A percentile compares a stretch with the other conserved stretches of the same genome.
Evolutionary conservation across 2,797 vertebrate genomes (phyloP).

Genomic region (Pelobates cultripes): DNA sequence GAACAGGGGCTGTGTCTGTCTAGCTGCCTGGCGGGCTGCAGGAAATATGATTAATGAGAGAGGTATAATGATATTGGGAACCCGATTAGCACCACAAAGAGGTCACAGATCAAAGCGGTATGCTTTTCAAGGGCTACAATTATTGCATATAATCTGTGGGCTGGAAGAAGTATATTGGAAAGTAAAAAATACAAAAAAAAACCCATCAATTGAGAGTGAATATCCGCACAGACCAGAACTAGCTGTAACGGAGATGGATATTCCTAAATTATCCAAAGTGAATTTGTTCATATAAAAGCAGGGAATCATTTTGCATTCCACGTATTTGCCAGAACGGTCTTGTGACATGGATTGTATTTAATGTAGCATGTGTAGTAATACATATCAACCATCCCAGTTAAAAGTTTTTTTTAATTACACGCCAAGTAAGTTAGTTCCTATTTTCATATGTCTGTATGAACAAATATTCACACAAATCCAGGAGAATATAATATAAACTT

Average conservation of each 20-base stretch:
- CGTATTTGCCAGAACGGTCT: neutral
- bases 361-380: conserved; percentile 20
- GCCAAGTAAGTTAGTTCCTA: too few relatives aligned
- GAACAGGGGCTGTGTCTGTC: conserved; percentile 73
- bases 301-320: conserved; percentile 6
- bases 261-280: conserved; percentile 17
- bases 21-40: conserved; percentile 79
- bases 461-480: too few relatives aligned
- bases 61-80: conserved; percentile 91
- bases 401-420: too few relatives aligned
- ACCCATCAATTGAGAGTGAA: conserved; percentile 60
- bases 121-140: conserved; percentile 76
- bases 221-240: conserved; percentile 38
- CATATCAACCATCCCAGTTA: neutral
- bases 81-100: conserved; percentile 92
- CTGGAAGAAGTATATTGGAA: conserved; percentile 68
- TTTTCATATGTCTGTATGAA: too few relatives aligned
- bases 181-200: conserved; percentile 44
- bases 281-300: conserved; percentile 43
- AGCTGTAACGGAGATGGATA: conserved; percentile 16
- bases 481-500: too few relatives aligned
- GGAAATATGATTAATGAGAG: conserved; percentile 95
- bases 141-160: conserved; percentile 67
- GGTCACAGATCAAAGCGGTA: conserved; percentile 88
- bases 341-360: conserved; percentile 15